A percentile compares a stretch with the other conserved stretches of the same genome.
Evolutionary conservation across 2,888 invertebrate genomes (phyloP).

Genomic region (Steromphala cineraria): DNA sequence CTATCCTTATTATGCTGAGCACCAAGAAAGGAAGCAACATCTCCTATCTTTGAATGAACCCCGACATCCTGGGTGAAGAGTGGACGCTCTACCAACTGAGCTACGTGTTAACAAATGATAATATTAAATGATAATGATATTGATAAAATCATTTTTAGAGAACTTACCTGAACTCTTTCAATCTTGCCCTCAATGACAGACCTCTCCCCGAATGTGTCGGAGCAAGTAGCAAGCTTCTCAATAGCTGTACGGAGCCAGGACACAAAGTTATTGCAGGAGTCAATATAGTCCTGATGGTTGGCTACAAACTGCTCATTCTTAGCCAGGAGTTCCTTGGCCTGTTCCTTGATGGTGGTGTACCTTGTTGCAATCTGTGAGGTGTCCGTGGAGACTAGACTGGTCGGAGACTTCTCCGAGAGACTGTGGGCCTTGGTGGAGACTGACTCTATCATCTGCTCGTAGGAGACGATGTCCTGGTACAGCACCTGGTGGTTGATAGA

Average conservation of each 20-base stretch:
- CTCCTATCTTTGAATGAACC: too few species aligned
- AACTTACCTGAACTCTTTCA: slow-evolving; percentile 79
- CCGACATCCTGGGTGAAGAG: too few species aligned
- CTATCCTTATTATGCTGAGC: too few species aligned
- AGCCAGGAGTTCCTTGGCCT: slow-evolving; percentile 80
- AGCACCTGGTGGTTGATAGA: slow-evolving; percentile 80
- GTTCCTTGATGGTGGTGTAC: slow-evolving; percentile 91
- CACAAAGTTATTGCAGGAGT: slow-evolving; percentile 92
- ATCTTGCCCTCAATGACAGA: slow-evolving; percentile 83
- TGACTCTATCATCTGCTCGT: slow-evolving; percentile 97
- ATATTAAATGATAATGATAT: too few species aligned
- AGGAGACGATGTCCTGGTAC: slow-evolving; percentile 96
- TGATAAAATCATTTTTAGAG: too few species aligned
- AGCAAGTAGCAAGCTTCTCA: slow-evolving; percentile 92
- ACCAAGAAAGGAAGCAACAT: too few species aligned
- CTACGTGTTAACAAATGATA: too few species aligned
- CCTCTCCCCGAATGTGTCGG: slow-evolving; percentile 92
- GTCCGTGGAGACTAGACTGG: slow-evolving; percentile 64
- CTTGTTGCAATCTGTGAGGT: slow-evolving; percentile 93
- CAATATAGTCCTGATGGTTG: slow-evolving; percentile 87
- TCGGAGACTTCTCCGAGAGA: slow-evolving; percentile 90
- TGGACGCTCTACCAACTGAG: too few species aligned
- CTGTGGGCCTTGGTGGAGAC: slow-evolving; percentile 95
- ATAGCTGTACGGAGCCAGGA: slow-evolving; percentile 94
- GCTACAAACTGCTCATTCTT: slow-evolving; percentile 65